phyloP scores from a whole-genome alignment of 1,140 invertebrate species.

The Mercenaria mercenaria region DNA sequence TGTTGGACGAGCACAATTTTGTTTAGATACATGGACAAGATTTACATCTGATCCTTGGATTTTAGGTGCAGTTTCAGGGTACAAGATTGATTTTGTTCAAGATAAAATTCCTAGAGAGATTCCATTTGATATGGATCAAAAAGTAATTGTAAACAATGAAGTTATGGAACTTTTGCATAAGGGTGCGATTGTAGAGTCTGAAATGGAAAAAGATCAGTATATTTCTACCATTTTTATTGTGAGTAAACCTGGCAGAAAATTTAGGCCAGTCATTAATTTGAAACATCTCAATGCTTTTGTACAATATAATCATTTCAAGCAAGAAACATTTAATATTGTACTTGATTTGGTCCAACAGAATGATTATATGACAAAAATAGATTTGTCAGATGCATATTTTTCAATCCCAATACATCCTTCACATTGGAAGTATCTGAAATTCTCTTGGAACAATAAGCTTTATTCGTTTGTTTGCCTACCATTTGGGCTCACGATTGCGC shows the following conservation, averaged over 20 bases:
- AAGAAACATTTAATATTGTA: conserved; percentile 47
- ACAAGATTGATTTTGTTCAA: conserved; percentile 45
- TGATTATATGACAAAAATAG: conserved; percentile 47
- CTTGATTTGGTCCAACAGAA: conserved; percentile 31
- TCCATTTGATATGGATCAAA: conserved; percentile 12
- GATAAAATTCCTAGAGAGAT: conserved; percentile 26
- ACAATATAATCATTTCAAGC: conserved; percentile 35
- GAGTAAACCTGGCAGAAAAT: conserved; percentile 10
- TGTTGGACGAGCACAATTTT: background rate
- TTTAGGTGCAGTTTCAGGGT: conserved; percentile 19
- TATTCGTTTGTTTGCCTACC: conserved; percentile 20
- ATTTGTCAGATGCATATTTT: conserved; percentile 45
- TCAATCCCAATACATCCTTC: background rate
- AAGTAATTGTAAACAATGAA: conserved; percentile 16
- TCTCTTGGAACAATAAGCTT: conserved; percentile 6
- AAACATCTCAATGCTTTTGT: conserved; percentile 28
- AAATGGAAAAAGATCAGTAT: conserved; percentile 11
- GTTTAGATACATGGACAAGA: conserved; percentile 1
- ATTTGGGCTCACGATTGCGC: background rate
- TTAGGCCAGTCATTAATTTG: conserved; percentile 39
- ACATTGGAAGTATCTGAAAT: conserved; percentile 35
- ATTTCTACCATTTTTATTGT: conserved; percentile 36
- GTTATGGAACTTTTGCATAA: conserved; percentile 23
- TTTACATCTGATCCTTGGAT: conserved; percentile 47
- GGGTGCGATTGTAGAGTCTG: conserved; percentile 26